These are phyloP conservation scores for Physocephala rufipes DNA, from an alignment of 2,888 invertebrate species.

Conservation along the genomic window DNA sequence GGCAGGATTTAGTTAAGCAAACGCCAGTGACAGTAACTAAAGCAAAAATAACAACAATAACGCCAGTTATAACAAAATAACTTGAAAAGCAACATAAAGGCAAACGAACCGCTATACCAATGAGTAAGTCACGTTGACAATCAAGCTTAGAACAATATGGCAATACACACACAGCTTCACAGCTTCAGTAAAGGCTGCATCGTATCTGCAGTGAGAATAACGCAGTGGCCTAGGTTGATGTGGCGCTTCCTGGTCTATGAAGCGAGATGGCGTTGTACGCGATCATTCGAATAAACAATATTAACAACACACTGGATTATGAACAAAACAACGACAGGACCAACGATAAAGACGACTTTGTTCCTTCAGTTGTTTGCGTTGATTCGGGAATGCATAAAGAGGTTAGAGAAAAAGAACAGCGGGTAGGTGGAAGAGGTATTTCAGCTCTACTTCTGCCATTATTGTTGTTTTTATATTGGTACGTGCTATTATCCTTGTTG, in stretches of 20 bases:
- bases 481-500: neutral
- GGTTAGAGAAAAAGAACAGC: too few relatives aligned
- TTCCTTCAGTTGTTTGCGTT: neutral
- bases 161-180: neutral
- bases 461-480: too few relatives aligned
- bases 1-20: conserved; percentile 13
- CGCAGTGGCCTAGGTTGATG: neutral
- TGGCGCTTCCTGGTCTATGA: conserved; percentile 10
- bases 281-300: conserved; percentile 8
- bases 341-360: neutral
- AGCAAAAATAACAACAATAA: neutral
- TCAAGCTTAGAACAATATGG: too few relatives aligned
- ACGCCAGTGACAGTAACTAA: neutral
- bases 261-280: too few relatives aligned
- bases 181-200: neutral
- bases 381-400: neutral
- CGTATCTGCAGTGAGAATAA: neutral
- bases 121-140: too few relatives aligned
- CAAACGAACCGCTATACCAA: too few relatives aligned
- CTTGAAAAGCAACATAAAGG: neutral
- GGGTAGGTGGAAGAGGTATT: too few relatives aligned
- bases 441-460: too few relatives aligned
- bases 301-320: neutral
- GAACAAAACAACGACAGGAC: neutral
- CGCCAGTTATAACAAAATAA: too few relatives aligned